Evolutionary conservation across 2,797 vertebrate genomes (phyloP), one percentile per base, ranked within the genome.

Genomic region (Danio kyathit): DNA sequence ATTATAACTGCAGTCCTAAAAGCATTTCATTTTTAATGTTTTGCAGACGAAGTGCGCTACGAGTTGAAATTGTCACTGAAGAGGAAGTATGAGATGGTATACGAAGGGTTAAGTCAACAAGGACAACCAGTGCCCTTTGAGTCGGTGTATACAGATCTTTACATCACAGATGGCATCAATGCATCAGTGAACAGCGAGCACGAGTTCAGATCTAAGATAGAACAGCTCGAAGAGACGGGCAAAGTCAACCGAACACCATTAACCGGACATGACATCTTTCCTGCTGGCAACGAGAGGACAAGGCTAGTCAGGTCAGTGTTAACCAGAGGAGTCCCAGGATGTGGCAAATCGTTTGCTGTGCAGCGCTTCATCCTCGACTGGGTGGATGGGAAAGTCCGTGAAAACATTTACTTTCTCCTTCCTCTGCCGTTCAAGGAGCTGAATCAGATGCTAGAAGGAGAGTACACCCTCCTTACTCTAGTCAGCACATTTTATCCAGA

Each of bases 151-250:
- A 87, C 87, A 12, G 57, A 92, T 8, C 85, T 92, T 48, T 7
- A 52, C 77, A 89, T 94, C 6, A 84, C 87, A 1, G 83, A 85
- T 3, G 2, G 48, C 5, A 43, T 63, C 52, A 73, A 91, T 17
- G 91, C 90, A 5, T 91, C 92, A 52, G 89, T 93, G 43, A 95
- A 94, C 79, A 88, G 86, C 29, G 88, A 95, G 51, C 94, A 95
- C 0, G 94, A 95, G 87, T 85, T 92, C 21, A 75, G 92, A 79
- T 74, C 41, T 21, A 57, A 70, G 2, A 89, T 95, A 73, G 12
- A 73, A 52, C 89, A 89, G 67, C 82, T 91, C 11, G 40, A 84
- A 80, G 90, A 84, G 82, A 88, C 84, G 19, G 13, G 5, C 9
- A 63, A 82, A 6, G 11, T 3, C 5, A 86, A 64, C 29, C 65